Evolutionary conservation across 2,888 invertebrate genomes (phyloP).

Genomic region (Acanthopleura granulata): DNA sequence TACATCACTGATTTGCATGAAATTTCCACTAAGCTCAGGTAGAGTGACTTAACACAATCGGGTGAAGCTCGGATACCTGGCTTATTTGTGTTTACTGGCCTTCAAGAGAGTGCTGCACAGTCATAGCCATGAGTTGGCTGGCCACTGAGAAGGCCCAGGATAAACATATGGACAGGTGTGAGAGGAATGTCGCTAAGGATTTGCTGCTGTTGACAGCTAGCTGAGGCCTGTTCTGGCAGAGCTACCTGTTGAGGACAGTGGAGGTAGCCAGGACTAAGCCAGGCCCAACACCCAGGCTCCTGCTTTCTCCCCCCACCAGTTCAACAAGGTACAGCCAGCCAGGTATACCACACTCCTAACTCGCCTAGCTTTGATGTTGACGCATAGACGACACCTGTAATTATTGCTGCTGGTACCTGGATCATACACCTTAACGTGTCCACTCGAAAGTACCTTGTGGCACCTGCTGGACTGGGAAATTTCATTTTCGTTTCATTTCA

Average conservation of each 20-base stretch:
- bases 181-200: background rate
- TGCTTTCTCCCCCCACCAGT: no score
- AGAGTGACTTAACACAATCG: background rate
- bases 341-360: no score
- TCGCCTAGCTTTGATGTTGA: no score
- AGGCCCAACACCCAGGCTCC: no score
- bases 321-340: no score
- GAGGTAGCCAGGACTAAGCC: no score
- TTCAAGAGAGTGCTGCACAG: background rate
- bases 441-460: no score
- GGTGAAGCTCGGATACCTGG: background rate
- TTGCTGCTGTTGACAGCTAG: background rate
- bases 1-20: conserved; percentile 19
- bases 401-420: no score
- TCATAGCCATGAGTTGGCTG: no score
- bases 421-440: no score
- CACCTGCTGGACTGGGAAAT: background rate
- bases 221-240: background rate
- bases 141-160: no score
- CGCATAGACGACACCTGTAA: no score
- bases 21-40: conserved; percentile 2
- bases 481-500: background rate
- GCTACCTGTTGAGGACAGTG: background rate
- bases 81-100: background rate
- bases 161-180: conserved; percentile 10